Base-by-base conservation (phyloP, 1,140 invertebrate genomes). In the Drosophila busckii region DNA sequence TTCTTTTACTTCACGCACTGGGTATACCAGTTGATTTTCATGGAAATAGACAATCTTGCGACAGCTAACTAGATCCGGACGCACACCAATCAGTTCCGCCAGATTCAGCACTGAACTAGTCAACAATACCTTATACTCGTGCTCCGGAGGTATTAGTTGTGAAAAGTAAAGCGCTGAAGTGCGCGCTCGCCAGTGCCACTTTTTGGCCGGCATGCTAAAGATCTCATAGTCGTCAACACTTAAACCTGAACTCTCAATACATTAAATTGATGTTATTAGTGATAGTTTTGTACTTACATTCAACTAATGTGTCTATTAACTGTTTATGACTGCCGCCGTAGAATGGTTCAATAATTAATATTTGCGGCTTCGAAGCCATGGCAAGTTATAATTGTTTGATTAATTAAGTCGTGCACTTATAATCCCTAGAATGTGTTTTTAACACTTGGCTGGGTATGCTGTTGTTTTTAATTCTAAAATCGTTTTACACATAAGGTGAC, bases 131-230 rank as follows among this genome's bases (percentile, higher is more conserved):
- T 87, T 89, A 71, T 89, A 91, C 12, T 88, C 87, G 38, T 89
- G 85, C 22, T 89, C 70, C 25, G 63, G 53, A 6, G 92, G 92
- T 48, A 94, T 92, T 3, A 85, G 70, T 70, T 91, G 89, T 9
- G 89, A 89, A 49, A 94, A 89, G 50, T 91, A 89, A 0, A 94
- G 75, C 0, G 93, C 91, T 17, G 91, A 90, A 19, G 92, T 93
- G 44, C 93, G 84, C 0, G 93, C 92, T 62, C 92, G 86, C 93
- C 93, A 95, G 69, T 93, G 93, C 93, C 93, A 95, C 80, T 95
- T 95, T 73, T 93, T 94, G 3, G 90, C 90, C 7, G 90, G 88
- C 68, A 94, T 86, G 3, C 90, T 91, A 23, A 90, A 87, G 5
- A 93, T 71, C 44, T 88, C 85, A 41, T 88, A 89, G 12, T 84